Percentiles rank a stretch among this genome's conserved stretches.
These are phyloP conservation scores for Ridgeia piscesae DNA, from an alignment of 1,140 invertebrate genomes.

Conservation along the genomic window DNA sequence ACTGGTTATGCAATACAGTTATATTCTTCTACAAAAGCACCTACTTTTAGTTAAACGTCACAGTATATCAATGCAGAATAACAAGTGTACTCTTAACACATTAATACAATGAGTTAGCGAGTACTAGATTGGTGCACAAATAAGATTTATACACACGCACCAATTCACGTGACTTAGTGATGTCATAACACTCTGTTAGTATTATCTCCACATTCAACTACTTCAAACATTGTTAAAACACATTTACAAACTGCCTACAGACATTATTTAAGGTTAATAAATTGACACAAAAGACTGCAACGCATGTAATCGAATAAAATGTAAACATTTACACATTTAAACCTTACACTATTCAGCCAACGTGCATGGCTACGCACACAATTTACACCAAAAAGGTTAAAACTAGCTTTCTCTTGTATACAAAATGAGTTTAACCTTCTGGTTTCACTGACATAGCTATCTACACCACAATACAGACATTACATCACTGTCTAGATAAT, in stretches of 20 bases:
- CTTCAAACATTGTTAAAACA: background rate
- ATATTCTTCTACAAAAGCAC: slow-evolving; percentile 6
- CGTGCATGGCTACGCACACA: background rate
- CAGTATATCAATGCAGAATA: background rate
- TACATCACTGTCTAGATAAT: background rate
- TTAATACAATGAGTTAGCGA: background rate
- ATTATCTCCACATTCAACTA: background rate
- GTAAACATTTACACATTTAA: background rate
- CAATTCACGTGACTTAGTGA: background rate
- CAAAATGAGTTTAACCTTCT: background rate
- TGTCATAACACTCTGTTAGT: background rate
- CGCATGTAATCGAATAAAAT: background rate
- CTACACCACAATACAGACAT: background rate
- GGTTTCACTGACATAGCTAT: background rate
- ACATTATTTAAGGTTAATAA: background rate
- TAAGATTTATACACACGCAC: background rate
- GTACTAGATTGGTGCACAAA: background rate
- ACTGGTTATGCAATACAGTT: background rate
- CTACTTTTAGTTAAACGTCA: background rate
- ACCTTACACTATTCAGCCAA: background rate
- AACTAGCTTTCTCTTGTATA: background rate
- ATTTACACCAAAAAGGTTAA: background rate
- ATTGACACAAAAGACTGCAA: background rate
- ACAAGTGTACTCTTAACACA: background rate
- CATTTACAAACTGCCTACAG: background rate